Conservation (phyloP, 2,113 vertebrate genomes). For the Spea bombifrons region DNA sequence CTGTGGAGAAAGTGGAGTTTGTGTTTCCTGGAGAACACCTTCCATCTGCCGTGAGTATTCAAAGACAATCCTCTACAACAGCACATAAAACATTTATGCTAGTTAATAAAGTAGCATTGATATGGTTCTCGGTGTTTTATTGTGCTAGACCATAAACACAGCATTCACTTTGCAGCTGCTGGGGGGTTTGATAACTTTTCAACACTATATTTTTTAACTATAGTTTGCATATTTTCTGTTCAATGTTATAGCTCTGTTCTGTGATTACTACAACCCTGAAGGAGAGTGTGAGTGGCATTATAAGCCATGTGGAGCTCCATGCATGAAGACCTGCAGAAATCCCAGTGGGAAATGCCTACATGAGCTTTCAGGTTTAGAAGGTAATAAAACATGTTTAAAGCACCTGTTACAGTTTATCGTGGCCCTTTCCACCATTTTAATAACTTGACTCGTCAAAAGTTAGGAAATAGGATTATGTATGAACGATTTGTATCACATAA, state of each 20-base stretch:
- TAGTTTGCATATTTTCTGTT: background rate
- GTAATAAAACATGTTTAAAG: constrained; percentile 58
- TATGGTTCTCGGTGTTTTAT: background rate
- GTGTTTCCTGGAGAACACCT: constrained; percentile 84
- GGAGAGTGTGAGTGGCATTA: constrained; percentile 91
- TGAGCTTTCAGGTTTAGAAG: constrained; percentile 78
- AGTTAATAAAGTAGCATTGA: background rate
- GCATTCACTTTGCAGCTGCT: no score
- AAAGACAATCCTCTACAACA: background rate
- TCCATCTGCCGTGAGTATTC: constrained; percentile 83
- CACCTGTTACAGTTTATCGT: no score
- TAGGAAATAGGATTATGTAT: no score
- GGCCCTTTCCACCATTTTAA: no score
- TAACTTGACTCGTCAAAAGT: no score
- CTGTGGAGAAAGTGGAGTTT: constrained; percentile 76
- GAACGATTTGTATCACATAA: no score
- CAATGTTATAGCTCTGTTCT: constrained; percentile 79
- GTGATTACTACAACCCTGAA: constrained; percentile 85
- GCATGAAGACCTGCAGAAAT: constrained; percentile 87
- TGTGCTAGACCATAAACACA: no score
- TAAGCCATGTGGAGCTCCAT: constrained; percentile 81
- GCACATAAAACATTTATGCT: no score
- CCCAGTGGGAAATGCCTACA: constrained; percentile 75
- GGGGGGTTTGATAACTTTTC: no score
- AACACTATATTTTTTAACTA: no score